Percentiles rank a stretch among this genome's conserved stretches.
Evolutionary conservation across 2,113 vertebrate species (phyloP).

Genomic region (Aspiorhynchus laticeps): DNA sequence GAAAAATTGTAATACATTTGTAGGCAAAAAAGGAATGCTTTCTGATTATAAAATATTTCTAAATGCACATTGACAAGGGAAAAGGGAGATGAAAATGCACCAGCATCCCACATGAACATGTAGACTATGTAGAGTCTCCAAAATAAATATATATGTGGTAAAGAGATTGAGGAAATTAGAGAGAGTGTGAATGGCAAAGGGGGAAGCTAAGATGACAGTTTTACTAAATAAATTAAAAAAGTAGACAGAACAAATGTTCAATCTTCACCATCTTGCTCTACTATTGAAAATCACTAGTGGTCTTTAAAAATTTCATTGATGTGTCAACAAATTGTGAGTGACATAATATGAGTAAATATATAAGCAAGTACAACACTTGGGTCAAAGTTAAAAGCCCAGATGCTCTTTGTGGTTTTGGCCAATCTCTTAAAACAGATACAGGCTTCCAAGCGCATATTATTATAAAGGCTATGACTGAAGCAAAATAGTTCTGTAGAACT

Average conservation of each 20-base stretch:
- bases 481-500: neutral
- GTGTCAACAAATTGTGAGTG: neutral
- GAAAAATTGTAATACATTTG: conserved; percentile 99
- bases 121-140: conserved; percentile 52
- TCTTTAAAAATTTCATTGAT: neutral
- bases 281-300: neutral
- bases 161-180: conserved; percentile 26
- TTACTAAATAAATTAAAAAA: neutral
- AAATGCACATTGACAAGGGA: conserved; percentile 68
- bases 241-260: neutral
- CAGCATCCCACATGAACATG: conserved; percentile 64
- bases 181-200: neutral
- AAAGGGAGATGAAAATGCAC: conserved; percentile 60
- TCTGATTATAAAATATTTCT: conserved; percentile 70
- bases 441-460: neutral
- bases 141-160: conserved; percentile 30
- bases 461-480: neutral
- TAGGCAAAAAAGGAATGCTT: conserved; percentile 84
- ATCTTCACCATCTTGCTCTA: neutral
- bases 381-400: neutral
- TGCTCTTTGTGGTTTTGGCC: neutral
- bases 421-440: conserved; percentile 7
- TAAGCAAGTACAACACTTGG: neutral
- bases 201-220: neutral
- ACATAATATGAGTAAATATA: neutral